A percentile compares a stretch with the other conserved stretches of the same genome.
Conservation (phyloP, 1,140 invertebrate species). For the Papilio xuthus region DNA sequence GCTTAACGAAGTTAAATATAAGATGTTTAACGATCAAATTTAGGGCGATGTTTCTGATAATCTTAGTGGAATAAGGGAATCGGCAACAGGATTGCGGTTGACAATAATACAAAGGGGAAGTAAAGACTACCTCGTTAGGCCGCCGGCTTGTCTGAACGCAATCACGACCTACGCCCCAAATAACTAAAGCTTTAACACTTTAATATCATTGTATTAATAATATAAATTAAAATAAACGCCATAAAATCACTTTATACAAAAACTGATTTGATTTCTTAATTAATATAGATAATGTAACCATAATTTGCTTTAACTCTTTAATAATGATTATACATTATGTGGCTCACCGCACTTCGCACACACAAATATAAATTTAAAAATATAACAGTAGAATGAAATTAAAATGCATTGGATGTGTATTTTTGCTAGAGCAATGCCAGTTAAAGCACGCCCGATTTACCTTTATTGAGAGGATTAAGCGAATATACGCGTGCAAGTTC, state of each 20-base stretch:
- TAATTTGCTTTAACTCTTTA: background rate
- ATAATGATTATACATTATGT: background rate
- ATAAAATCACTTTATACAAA: background rate
- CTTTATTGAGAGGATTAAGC: slow-evolving; percentile 68
- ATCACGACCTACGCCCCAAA: slow-evolving; percentile 51
- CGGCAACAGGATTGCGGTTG: slow-evolving; percentile 45
- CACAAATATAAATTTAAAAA: slow-evolving; percentile 8
- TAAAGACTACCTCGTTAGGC: slow-evolving; percentile 59
- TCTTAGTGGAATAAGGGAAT: slow-evolving; percentile 52
- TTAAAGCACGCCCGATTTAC: slow-evolving; percentile 66
- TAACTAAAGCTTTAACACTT: slow-evolving; percentile 49
- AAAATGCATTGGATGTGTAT: slow-evolving; percentile 17
- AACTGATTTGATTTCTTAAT: background rate
- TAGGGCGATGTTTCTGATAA: slow-evolving; percentile 52
- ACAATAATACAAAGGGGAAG: slow-evolving; percentile 47
- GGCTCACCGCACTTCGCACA: background rate
- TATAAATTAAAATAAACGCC: slow-evolving; percentile 34
- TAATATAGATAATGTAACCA: slow-evolving; percentile 29
- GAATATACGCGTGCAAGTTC: slow-evolving; percentile 56
- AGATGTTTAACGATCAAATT: slow-evolving; percentile 33
- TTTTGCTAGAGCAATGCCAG: slow-evolving; percentile 55
- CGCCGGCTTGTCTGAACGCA: slow-evolving; percentile 54
- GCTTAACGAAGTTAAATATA: slow-evolving; percentile 33
- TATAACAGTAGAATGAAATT: background rate
- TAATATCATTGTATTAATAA: background rate